Percentiles rank a stretch among this genome's conserved stretches.
Conservation (phyloP, 2,888 invertebrate genomes). For the Aleiodes alternator region DNA sequence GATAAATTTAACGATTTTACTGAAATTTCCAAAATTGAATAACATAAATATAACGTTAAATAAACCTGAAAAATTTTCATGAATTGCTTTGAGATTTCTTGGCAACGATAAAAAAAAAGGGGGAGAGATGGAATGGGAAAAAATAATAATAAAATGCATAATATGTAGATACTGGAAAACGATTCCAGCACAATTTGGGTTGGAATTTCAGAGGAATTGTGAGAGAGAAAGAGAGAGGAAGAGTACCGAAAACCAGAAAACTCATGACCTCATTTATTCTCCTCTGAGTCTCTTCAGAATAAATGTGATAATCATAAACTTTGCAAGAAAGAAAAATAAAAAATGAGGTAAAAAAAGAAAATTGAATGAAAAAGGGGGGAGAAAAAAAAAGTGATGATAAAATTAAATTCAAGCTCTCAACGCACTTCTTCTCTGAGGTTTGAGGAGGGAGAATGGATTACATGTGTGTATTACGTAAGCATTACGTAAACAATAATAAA, state of each 20-base stretch:
- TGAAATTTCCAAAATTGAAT: constrained; percentile 8
- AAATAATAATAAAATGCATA: background rate
- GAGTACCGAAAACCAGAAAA: constrained; percentile 14
- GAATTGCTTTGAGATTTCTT: constrained; percentile 40
- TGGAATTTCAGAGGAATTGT: constrained; percentile 37
- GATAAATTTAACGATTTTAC: background rate
- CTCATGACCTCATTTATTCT: constrained; percentile 37
- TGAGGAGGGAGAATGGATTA: constrained; percentile 10
- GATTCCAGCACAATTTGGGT: constrained; percentile 35
- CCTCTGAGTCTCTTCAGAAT: constrained; percentile 7
- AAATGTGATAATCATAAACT: constrained; percentile 1
- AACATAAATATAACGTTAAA: constrained; percentile 24
- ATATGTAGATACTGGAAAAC: constrained; percentile 7
- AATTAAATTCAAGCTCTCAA: background rate
- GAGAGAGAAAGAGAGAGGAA: too few relatives aligned
- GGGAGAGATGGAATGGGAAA: constrained; percentile 5
- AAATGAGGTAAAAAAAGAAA: background rate
- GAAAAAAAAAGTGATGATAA: constrained; percentile 1
- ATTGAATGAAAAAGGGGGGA: background rate
- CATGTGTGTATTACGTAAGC: constrained; percentile 28
- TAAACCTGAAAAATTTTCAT: constrained; percentile 33
- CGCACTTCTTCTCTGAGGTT: background rate
- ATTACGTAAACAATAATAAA: constrained; percentile 72
- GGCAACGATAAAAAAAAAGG: constrained; percentile 34
- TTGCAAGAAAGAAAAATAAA: background rate